These are phyloP conservation scores for Cephalopterus ornatus DNA, from an alignment of 2,113 vertebrate genomes.

Conservation along the genomic window DNA sequence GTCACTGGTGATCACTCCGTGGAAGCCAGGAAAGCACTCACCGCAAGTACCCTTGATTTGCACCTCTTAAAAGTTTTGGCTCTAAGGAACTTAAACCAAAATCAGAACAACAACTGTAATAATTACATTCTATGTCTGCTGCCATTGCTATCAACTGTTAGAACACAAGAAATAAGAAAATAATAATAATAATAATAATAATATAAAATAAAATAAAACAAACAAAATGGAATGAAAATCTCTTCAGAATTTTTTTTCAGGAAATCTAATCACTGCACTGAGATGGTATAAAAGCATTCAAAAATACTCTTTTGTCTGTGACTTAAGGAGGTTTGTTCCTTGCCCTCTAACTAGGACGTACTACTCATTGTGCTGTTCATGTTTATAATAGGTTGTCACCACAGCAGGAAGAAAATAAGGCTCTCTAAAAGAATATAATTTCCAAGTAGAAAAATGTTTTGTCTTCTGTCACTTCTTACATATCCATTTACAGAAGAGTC, in stretches of 20 bases:
- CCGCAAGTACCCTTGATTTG: background rate
- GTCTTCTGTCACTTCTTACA: background rate
- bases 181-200: background rate
- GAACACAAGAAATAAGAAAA: background rate
- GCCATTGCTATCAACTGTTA: background rate
- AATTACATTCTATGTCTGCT: background rate
- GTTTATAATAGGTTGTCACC: background rate
- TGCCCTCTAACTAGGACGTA: background rate
- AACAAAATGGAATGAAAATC: background rate
- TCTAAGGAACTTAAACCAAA: background rate
- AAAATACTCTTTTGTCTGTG: background rate
- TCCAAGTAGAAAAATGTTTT: background rate
- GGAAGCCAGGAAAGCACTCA: conserved; percentile 1
- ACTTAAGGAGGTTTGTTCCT: background rate
- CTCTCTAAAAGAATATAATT: background rate
- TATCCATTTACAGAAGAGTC: background rate
- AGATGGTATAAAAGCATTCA: background rate
- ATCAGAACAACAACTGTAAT: background rate
- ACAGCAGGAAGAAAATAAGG: background rate
- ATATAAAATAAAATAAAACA: background rate
- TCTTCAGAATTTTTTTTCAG: background rate
- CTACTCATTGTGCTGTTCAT: background rate
- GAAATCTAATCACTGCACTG: background rate
- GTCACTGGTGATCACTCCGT: background rate
- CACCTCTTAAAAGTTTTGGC: background rate